Conservation (phyloP, 2,113 vertebrate species). For the Vanacampus margaritifer region DNA sequence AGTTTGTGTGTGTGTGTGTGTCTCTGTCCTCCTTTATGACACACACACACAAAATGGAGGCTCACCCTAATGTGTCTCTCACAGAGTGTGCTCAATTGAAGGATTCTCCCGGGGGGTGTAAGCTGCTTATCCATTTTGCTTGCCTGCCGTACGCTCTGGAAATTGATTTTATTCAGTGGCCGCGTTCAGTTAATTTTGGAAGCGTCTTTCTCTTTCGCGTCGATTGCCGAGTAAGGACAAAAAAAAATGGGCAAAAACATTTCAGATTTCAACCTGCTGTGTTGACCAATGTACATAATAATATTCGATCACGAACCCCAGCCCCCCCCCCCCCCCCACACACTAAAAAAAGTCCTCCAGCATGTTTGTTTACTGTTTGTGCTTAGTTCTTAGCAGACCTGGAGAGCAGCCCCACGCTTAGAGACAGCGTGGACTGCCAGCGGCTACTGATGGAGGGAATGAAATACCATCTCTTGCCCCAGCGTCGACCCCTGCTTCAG, state of each 20-base stretch:
- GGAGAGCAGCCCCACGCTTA: constrained; percentile 87
- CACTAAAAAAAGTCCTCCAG: too few species aligned
- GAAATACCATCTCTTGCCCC: constrained; percentile 97
- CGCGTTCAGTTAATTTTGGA: constrained; percentile 36
- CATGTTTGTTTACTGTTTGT: constrained; percentile 8
- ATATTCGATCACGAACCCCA: not conserved
- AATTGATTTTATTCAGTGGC: constrained; percentile 54
- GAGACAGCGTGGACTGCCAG: constrained; percentile 95
- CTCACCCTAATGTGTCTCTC: constrained; percentile 43
- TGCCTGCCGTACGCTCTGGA: constrained; percentile 45
- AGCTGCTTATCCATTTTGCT: constrained; percentile 63
- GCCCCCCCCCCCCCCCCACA: too few species aligned
- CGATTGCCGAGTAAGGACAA: constrained; percentile 2
- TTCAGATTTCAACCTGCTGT: too few species aligned
- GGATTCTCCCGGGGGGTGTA: constrained; percentile 48
- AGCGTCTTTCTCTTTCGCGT: constrained; percentile 19
- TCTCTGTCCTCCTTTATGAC: constrained; percentile 19
- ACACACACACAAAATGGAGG: constrained; percentile 19
- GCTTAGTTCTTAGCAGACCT: constrained; percentile 91
- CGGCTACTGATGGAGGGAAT: constrained; percentile 97
- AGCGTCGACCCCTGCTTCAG: constrained; percentile 89
- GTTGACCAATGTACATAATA: not conserved
- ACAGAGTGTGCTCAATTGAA: constrained; percentile 26
- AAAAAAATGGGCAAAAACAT: not conserved
- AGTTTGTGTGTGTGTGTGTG: constrained; percentile 1